Evolutionary conservation across 2,888 invertebrate genomes (phyloP).

Genomic region (Panopea generosa): DNA sequence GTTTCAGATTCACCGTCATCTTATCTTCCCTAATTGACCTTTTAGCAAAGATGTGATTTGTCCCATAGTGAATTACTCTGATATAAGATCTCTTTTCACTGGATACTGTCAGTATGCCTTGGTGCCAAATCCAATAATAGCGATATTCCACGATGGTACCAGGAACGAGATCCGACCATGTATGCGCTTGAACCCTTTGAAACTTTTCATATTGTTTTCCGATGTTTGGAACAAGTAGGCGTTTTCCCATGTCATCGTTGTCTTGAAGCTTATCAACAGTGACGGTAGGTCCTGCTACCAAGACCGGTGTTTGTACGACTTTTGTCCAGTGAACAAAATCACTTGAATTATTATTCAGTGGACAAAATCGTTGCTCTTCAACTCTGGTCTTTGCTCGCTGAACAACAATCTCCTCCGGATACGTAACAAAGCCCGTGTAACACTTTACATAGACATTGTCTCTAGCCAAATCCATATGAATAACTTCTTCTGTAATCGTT

Average conservation of each 20-base stretch:
- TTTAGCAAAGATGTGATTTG: conserved; percentile 6
- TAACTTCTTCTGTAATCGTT: conserved; percentile 29
- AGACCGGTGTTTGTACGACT: conserved; percentile 20
- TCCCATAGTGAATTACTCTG: conserved; percentile 30
- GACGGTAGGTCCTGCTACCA: conserved; percentile 5
- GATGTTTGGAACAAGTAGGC: conserved; percentile 20
- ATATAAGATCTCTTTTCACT: conserved; percentile 2
- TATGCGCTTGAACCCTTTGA: conserved; percentile 13
- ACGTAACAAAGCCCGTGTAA: conserved; percentile 16
- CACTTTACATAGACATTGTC: conserved; percentile 15
- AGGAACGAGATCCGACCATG: conserved; percentile 27
- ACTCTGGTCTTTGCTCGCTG: conserved; percentile 22
- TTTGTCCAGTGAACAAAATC: conserved; percentile 46
- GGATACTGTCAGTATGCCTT: conserved; percentile 15
- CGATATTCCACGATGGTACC: conserved; percentile 32
- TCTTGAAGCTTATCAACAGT: not conserved
- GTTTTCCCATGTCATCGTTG: not conserved
- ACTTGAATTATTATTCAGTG: conserved; percentile 18
- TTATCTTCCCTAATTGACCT: conserved; percentile 13
- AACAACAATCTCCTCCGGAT: conserved; percentile 24
- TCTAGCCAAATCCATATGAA: conserved; percentile 16
- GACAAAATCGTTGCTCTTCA: conserved; percentile 25
- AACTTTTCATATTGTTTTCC: conserved; percentile 16
- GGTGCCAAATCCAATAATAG: conserved; percentile 9
- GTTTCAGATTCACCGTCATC: not conserved